phyloP scores from a whole-genome alignment of 2,113 vertebrate genomes.

The Alouatta palliata region DNA sequence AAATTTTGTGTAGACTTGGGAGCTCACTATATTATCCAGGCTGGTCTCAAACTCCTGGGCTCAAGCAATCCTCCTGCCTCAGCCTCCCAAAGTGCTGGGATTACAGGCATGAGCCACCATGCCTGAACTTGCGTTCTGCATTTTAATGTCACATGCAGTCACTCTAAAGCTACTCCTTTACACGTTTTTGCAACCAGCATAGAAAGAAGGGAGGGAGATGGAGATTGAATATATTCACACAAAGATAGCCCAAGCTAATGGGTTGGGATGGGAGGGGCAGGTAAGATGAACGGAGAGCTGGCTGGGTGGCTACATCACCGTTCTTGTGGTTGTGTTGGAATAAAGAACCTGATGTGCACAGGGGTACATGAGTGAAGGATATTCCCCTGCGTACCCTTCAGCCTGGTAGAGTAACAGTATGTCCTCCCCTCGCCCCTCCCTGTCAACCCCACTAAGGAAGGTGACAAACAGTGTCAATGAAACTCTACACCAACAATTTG shows the following conservation, averaged over 20 bases:
- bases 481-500: background rate
- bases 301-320: background rate
- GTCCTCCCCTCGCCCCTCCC: no score
- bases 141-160: background rate
- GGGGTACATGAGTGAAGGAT: background rate
- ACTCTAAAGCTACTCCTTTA: background rate
- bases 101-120: no score
- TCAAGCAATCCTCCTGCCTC: no score
- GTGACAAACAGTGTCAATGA: background rate
- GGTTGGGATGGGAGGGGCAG: no score
- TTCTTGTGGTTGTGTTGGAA: no score
- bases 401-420: accelerated
- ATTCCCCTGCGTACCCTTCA: accelerated
- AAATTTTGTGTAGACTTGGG: no score
- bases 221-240: background rate
- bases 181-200: background rate
- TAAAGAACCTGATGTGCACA: background rate
- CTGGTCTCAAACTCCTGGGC: no score
- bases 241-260: background rate
- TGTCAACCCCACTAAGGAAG: accelerated
- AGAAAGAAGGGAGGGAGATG: background rate
- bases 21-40: no score
- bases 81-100: no score
- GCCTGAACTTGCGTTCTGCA: background rate
- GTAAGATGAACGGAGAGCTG: no score